Conservation (phyloP, 2,888 invertebrate genomes). For the Nematopogon swammerdamellus region DNA sequence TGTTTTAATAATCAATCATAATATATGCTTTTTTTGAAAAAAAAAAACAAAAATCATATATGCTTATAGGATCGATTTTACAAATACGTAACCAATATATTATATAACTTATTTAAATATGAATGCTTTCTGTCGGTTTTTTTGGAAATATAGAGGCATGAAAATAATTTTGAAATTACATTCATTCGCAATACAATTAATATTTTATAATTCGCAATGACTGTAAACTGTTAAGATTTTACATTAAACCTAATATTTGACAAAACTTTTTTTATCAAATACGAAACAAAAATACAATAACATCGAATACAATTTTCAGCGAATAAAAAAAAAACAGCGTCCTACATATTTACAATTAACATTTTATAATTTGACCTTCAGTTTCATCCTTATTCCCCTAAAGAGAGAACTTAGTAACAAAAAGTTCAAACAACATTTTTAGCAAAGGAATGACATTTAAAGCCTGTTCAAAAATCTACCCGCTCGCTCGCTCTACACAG, state of each 20-base stretch:
- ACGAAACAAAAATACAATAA: conserved; percentile 8
- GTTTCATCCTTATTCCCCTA: conserved; percentile 16
- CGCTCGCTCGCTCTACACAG: too few relatives aligned
- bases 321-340: too few relatives aligned
- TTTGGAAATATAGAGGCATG: too few relatives aligned
- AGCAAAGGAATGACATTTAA: too few relatives aligned
- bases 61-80: conserved; percentile 3
- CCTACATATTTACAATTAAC: conserved; percentile 39
- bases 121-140: too few relatives aligned
- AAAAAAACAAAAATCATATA: conserved; percentile 1
- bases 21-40: not conserved
- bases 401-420: conserved; percentile 5
- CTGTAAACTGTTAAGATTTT: conserved; percentile 10
- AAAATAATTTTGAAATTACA: too few relatives aligned
- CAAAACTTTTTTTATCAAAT: conserved; percentile 7
- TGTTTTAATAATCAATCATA: not conserved
- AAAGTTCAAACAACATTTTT: conserved; percentile 11
- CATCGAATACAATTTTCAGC: too few relatives aligned
- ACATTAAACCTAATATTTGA: conserved; percentile 16
- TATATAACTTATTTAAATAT: too few relatives aligned
- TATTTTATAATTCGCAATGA: too few relatives aligned
- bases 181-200: too few relatives aligned
- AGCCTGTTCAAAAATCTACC: too few relatives aligned
- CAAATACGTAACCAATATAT: not conserved
- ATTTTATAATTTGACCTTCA: conserved; percentile 39